Evolutionary conservation across 2,888 invertebrate species (phyloP), one percentile per base, ranked within the genome.

Genomic region (Drosophila subquinaria): DNA sequence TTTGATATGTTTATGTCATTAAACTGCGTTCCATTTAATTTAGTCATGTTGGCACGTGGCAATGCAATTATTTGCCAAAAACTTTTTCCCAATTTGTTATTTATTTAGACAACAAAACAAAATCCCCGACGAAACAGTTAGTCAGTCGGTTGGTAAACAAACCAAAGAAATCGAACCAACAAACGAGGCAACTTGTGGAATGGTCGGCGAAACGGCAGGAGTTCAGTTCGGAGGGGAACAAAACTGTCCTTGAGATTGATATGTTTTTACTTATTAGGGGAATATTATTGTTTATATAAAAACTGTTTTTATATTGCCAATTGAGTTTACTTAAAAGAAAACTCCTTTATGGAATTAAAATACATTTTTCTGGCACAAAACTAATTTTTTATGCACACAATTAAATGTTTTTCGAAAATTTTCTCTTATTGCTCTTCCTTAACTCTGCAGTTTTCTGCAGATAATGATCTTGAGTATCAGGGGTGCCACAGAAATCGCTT

Each of bases 141-240:
- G 36, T 35, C 23, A 57, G 35, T 47, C 33, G 56, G 43, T 36
- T 66, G 51, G 63, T 76, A 76, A 79, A 76, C 69, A 68, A 73
- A 60, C 50, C 57, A 38, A 47, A 69, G 52, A 52, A 82, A 83
- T 83, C 86, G 87, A 84, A 83, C 81, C 77, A 87, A 86, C 83
- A 87, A 84, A 74, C 70, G 50, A 30, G 33, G 30, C 47, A 40
- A 70, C 66, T 69, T 50, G 27, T 23, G 61, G 61, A 23, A 35
- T 61, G 59, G 56, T 27, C 13, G 30, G 36, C 35, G 42, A 10
- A 33, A 30, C 10, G 45, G 6, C 6, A 30, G 10, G 10, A n/a
- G 40, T 27, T 40, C 33, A 30, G 20, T 17, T 35, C n/a, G 0
- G 23, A 6, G 27, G n/a, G 35, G 23, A 36, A 57, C 45, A 27